Base-by-base conservation (phyloP, 2,888 invertebrate genomes). In the Thymelicus acteon region DNA sequence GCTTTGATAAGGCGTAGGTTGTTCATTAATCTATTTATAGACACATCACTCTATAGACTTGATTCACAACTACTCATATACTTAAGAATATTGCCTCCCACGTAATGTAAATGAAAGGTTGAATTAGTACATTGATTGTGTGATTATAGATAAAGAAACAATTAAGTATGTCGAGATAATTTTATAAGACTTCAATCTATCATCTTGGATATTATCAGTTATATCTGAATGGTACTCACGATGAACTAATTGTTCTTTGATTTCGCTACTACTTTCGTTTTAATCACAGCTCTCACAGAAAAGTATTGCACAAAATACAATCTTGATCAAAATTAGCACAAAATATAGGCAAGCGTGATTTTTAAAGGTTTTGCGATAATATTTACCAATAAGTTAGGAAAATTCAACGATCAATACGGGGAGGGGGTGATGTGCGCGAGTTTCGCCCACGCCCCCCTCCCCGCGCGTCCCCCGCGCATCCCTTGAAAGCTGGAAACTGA, bases 381-480 rank as follows among this genome's bases (percentile, higher is more conserved):
- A 88, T 90, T 89, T 87, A 82, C 82, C 80, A 85, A 87, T 87
- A 86, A 87, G 84, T 83, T 87, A 85, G 84, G 83, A 86, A 89
- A 87, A 86, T 86, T 83, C 78, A 79, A 80, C 91, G 91, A 93
- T 93, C 93, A 92, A 93, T 93, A 93, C 84, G 74, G 77, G 77
- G 82, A 81, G 82, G 76, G 81, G 57, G 80, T 44, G 61, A 62
- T 57, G 77, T 90, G 91, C 90, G 91, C 90, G 87, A 79, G 75
- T 67, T 77, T 80, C 84, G 84, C 86, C 86, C 86, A 85, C 88
- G 85, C 83, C 82, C 83, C 81, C 82, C 80, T 71, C 6, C 75
- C 78, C 71, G 74, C 66, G 63, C 65, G 69, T 61, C 19, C 71
- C 63, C 74, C 77, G 80, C 75, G 73, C 79, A 74, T 80, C 84